Conservation (phyloP, 2,113 vertebrate genomes). For the Rhineura floridana region DNA sequence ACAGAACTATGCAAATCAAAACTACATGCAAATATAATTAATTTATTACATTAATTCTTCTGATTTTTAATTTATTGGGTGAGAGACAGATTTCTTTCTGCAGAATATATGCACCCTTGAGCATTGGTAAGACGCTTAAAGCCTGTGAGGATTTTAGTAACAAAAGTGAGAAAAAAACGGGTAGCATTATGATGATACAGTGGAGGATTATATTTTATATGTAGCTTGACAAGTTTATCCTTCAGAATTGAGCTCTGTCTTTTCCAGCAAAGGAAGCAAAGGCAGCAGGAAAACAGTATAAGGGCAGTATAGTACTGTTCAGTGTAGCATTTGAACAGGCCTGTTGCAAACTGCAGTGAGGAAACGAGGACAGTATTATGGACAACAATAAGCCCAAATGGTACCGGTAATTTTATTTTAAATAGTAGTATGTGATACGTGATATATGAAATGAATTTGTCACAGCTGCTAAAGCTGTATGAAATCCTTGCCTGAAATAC, state of each 20-base stretch:
- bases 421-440: not conserved
- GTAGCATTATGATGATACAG: not conserved
- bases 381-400: not conserved
- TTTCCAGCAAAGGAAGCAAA: not conserved
- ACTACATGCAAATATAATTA: not conserved
- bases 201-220: not conserved
- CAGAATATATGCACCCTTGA: not conserved
- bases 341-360: not conserved
- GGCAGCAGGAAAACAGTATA: not conserved
- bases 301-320: not conserved
- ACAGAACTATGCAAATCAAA: not conserved
- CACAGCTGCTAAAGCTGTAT: not conserved
- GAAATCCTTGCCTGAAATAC: not conserved
- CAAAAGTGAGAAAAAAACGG: not conserved
- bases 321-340: not conserved
- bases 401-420: conserved; percentile 17
- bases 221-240: not conserved
- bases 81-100: not conserved
- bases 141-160: not conserved
- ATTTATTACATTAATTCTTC: not conserved
- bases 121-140: not conserved
- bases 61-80: not conserved
- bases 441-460: not conserved
- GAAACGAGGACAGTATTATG: not conserved
- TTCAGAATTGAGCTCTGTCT: not conserved